Evolutionary conservation across 1,140 invertebrate species (phyloP).

Genomic region (Anastrepha obliqua): DNA sequence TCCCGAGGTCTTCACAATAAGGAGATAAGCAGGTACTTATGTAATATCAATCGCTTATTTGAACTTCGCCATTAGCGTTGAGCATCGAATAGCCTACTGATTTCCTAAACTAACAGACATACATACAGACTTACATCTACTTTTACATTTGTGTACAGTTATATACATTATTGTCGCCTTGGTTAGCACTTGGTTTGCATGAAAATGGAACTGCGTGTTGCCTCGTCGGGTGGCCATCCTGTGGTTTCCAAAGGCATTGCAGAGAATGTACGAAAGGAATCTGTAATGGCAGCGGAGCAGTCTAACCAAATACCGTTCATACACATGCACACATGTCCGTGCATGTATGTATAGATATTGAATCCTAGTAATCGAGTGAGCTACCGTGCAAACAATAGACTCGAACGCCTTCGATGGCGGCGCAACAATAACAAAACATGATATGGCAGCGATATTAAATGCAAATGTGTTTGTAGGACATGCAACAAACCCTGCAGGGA

Average conservation of each 20-base stretch:
- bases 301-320: not conserved
- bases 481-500: not conserved
- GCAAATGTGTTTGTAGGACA: not conserved
- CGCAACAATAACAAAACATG: not conserved
- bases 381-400: not conserved
- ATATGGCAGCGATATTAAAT: not conserved
- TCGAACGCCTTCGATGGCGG: not conserved
- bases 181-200: not conserved
- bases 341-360: not conserved
- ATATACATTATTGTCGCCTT: not conserved
- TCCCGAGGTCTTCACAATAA: no score
- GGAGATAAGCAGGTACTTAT: no score
- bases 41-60: no score
- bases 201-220: not conserved
- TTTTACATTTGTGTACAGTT: not conserved
- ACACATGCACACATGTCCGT: not conserved
- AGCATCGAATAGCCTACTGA: no score
- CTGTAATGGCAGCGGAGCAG: no score
- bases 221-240: not conserved
- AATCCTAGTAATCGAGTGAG: not conserved
- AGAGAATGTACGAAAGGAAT: not conserved
- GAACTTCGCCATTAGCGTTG: no score
- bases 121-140: not conserved
- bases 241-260: not conserved
- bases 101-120: not conserved